phyloP scores from a whole-genome alignment of 1,140 invertebrate species.

The Drosophila biarmipes region DNA sequence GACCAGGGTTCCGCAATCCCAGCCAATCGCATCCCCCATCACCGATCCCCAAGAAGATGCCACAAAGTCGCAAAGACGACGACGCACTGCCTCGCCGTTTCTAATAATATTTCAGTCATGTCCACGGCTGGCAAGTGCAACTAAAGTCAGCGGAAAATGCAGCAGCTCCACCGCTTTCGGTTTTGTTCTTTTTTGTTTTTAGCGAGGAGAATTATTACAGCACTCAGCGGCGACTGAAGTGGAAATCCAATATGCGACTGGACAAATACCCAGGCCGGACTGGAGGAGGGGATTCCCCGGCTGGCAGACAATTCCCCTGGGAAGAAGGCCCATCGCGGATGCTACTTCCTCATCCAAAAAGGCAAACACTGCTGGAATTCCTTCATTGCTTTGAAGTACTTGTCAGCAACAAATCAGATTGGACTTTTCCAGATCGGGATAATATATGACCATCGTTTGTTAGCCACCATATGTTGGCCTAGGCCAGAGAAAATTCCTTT shows the following conservation, averaged over 20 bases:
- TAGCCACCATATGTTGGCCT: neutral
- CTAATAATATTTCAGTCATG: conserved; percentile 80
- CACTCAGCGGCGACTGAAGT: conserved; percentile 51
- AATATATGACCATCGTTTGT: conserved; percentile 39
- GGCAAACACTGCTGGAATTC: conserved; percentile 27
- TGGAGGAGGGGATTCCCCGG: conserved; percentile 19
- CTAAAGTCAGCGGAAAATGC: conserved; percentile 38
- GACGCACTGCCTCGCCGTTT: conserved; percentile 71
- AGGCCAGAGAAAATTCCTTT: neutral
- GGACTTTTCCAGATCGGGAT: conserved; percentile 32
- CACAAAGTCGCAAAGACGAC: conserved; percentile 15
- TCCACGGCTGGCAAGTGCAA: conserved; percentile 60
- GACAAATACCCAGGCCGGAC: conserved; percentile 37
- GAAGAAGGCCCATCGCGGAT: conserved; percentile 1
- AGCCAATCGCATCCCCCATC: neutral
- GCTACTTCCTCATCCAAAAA: conserved; percentile 37
- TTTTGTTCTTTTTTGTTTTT: conserved; percentile 37
- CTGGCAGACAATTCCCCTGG: conserved; percentile 13
- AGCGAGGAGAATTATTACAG: conserved; percentile 68
- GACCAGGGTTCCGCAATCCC: conserved; percentile 36
- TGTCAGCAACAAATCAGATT: conserved; percentile 48
- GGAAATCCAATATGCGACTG: conserved; percentile 41
- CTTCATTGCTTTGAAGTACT: conserved; percentile 45
- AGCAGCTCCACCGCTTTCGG: conserved; percentile 49
- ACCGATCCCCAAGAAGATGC: conserved; percentile 1